These are phyloP conservation scores for Acyrthosiphon pisum DNA, from an alignment of 1,140 invertebrate species.

Conservation along the genomic window DNA sequence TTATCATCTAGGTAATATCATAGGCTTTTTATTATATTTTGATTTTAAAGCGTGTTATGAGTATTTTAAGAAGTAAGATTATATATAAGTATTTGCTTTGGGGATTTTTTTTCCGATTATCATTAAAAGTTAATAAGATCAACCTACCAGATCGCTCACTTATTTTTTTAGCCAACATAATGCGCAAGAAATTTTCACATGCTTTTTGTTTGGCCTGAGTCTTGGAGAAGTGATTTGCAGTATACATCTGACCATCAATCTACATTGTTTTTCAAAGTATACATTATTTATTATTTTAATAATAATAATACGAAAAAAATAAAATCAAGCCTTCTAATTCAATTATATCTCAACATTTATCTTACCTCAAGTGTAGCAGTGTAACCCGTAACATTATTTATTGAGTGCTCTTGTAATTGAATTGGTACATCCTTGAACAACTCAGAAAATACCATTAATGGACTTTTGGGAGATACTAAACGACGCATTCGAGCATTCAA, in stretches of 20 bases:
- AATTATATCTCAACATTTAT: background rate
- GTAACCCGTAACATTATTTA: background rate
- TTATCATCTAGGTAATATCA: too few species aligned
- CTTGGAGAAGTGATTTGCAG: constrained; percentile 16
- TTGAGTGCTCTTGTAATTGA: background rate
- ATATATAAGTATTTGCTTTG: too few species aligned
- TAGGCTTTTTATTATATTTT: too few species aligned
- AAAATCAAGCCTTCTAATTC: background rate
- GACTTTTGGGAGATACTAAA: constrained; percentile 44
- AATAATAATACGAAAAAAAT: background rate
- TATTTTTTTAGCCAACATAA: constrained; percentile 43
- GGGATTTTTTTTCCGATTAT: too few species aligned
- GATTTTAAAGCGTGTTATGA: too few species aligned
- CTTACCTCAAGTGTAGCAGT: constrained; percentile 42
- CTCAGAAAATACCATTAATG: constrained; percentile 49
- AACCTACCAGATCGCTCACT: background rate
- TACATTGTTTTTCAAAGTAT: background rate
- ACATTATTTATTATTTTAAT: background rate
- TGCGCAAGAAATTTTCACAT: constrained; percentile 49
- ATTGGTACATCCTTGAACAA: constrained; percentile 49
- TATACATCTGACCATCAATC: constrained; percentile 40
- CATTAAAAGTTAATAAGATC: background rate
- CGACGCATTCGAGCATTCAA: constrained; percentile 47
- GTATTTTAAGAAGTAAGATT: too few species aligned
- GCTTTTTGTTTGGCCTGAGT: constrained; percentile 54